phyloP scores from a whole-genome alignment of 1,140 invertebrate species.

The Parapsyche elsis region DNA sequence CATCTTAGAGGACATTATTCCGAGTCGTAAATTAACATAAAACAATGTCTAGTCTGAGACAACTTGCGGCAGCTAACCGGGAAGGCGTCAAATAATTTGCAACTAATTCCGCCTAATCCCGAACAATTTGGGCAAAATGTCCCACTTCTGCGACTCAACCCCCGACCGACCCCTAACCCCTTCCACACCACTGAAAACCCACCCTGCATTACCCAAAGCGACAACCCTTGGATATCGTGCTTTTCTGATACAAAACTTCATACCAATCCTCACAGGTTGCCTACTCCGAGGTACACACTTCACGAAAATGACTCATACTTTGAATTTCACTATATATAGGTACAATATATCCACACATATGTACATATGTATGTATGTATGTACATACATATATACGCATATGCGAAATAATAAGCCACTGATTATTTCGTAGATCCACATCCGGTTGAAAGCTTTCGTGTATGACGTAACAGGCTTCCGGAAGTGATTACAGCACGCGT shows the following conservation, averaged over 20 bases:
- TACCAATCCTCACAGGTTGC: no score
- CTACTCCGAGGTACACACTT: no score
- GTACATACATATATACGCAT: neutral
- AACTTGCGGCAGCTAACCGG: conserved; percentile 35
- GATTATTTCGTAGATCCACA: neutral
- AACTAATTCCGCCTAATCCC: conserved; percentile 53
- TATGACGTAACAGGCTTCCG: conserved; percentile 1
- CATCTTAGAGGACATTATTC: conserved; percentile 36
- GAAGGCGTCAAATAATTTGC: conserved; percentile 53
- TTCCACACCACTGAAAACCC: no score
- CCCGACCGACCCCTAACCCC: no score
- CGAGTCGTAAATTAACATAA: conserved; percentile 49
- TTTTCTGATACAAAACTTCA: no score
- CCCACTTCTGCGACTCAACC: conserved; percentile 4
- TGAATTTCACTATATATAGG: neutral
- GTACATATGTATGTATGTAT: neutral
- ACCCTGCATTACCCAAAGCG: no score
- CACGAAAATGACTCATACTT: neutral
- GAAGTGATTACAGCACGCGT: neutral
- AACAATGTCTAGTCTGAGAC: conserved; percentile 41
- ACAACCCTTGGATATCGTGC: no score
- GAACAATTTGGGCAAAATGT: conserved; percentile 48
- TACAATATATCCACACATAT: no score
- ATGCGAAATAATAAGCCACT: neutral
- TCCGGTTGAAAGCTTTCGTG: neutral